Conservation (phyloP, 2,888 invertebrate genomes). For the Lepas anatifera region DNA sequence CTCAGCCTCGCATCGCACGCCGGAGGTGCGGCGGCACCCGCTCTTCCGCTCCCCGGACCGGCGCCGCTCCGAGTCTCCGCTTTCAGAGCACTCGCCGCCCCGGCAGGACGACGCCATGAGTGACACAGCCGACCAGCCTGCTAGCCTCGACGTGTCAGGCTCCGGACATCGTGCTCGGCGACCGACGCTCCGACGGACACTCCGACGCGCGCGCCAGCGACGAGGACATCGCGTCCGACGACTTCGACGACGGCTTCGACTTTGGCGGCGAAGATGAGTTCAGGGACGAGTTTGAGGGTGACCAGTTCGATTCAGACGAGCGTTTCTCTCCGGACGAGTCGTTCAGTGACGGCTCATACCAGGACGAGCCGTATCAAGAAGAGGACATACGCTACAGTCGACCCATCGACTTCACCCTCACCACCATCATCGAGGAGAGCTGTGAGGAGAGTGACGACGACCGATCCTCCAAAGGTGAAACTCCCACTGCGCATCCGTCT, state of each 20-base stretch:
- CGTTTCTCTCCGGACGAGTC: conserved; percentile 26
- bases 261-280: neutral
- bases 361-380: conserved; percentile 51
- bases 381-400: conserved; percentile 68
- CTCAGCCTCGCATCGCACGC: neutral
- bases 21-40: neutral
- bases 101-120: neutral
- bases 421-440: conserved; percentile 87
- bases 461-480: conserved; percentile 24
- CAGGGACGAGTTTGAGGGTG: conserved; percentile 15
- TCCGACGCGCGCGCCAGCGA: neutral
- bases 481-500: conserved; percentile 42
- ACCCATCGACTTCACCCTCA: conserved; percentile 75
- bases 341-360: conserved; percentile 34
- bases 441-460: conserved; percentile 65
- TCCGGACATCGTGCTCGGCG: neutral
- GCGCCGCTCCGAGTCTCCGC: neutral
- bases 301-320: conserved; percentile 22
- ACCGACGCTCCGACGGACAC: neutral
- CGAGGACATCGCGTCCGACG: neutral
- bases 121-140: neutral
- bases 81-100: neutral
- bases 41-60: neutral
- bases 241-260: conserved; percentile 14
- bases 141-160: neutral